Evolutionary conservation across 2,113 vertebrate species (phyloP).

Genomic region (Macquaria australasica): DNA sequence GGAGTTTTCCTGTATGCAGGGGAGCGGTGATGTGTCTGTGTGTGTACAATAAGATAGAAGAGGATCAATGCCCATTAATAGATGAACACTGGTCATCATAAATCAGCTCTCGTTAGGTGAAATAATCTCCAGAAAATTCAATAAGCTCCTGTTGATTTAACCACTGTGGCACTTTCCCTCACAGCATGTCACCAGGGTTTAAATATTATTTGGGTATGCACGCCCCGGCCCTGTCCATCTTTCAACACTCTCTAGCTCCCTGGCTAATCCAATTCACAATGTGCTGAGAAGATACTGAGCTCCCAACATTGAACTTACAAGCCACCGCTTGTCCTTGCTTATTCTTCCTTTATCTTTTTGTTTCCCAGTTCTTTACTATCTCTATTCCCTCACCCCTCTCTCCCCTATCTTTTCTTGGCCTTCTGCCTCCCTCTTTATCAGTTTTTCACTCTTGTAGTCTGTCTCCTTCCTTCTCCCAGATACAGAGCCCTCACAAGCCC

Average conservation of each 20-base stretch:
- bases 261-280: conserved; percentile 35
- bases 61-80: conserved; percentile 43
- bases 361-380: not conserved
- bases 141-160: conserved; percentile 34
- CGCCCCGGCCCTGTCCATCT: conserved; percentile 14
- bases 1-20: not conserved
- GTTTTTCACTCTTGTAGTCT: conserved; percentile 11
- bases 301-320: conserved; percentile 25
- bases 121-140: conserved; percentile 39
- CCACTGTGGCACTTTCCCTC: conserved; percentile 2
- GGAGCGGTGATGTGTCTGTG: not conserved
- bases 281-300: conserved; percentile 17
- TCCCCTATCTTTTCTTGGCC: not conserved
- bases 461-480: conserved; percentile 8
- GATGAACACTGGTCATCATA: conserved; percentile 17
- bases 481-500: conserved; percentile 6
- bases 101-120: conserved; percentile 28
- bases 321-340: not conserved
- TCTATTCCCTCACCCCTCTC: not conserved
- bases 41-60: not conserved
- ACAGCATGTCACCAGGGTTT: not conserved
- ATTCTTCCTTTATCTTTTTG: conserved; percentile 17
- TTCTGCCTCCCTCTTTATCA: conserved; percentile 18
- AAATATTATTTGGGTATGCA: conserved; percentile 9
- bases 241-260: not conserved